Evolutionary conservation across 2,113 vertebrate species (phyloP).

Genomic region (Pithys albifrons): DNA sequence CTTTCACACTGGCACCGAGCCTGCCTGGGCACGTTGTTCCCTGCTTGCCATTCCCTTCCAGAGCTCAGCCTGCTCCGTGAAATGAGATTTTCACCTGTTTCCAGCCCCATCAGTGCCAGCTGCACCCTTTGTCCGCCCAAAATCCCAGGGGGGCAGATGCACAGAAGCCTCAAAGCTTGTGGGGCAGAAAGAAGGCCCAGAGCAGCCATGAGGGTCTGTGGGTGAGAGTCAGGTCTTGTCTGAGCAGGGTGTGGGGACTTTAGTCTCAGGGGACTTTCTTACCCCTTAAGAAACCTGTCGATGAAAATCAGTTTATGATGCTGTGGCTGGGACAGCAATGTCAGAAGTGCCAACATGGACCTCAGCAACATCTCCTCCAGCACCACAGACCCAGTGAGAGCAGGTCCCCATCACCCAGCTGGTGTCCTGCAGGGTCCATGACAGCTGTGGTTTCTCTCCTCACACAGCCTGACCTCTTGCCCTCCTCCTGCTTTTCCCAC

Average conservation of each 20-base stretch:
- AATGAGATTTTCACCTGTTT: accelerated
- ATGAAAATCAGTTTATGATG: neutral
- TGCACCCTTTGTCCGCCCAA: neutral
- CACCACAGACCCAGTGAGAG: neutral
- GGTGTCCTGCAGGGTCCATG: accelerated
- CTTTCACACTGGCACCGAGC: neutral
- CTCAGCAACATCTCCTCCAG: neutral
- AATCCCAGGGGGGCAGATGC: neutral
- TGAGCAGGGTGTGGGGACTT: accelerated
- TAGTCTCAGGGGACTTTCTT: neutral
- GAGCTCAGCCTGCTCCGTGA: accelerated
- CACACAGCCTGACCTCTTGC: accelerated
- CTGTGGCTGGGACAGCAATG: accelerated
- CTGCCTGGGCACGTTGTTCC: neutral
- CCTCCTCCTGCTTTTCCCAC: neutral
- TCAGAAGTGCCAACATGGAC: accelerated
- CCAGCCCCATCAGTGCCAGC: neutral
- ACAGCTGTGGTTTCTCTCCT: accelerated
- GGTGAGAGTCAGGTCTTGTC: neutral
- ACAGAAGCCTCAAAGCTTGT: neutral
- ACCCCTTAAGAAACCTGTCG: accelerated
- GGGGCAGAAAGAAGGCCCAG: neutral
- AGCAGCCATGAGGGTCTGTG: neutral
- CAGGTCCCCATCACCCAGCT: neutral
- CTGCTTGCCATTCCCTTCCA: accelerated